Conservation (phyloP, 2,113 vertebrate genomes). For the Oryctolagus cuniculus region mOryCun1.1 NC_091434.1:111830001-111830500, state of each 20-base stretch:
- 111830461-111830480: constrained; percentile 95
- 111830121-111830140: too few relatives aligned
- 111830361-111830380: too few relatives aligned
- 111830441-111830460: constrained; percentile 99
- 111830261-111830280: constrained; percentile 89
- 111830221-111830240: constrained; percentile 91
- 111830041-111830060: constrained; percentile 97
- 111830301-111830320: constrained; percentile 77
- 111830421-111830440: constrained; percentile 96
- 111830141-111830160: too few relatives aligned
- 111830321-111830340: too few relatives aligned
- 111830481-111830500: constrained; percentile 94
- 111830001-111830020: constrained; percentile 97
- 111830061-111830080: constrained; percentile 92
- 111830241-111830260: constrained; percentile 96
- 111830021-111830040: constrained; percentile 98
- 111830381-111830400: too few relatives aligned
- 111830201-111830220: constrained; percentile 85
- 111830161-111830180: too few relatives aligned
- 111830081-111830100: constrained; percentile 89
- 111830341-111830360: too few relatives aligned
- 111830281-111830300: constrained; percentile 92
- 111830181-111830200: constrained; percentile 84
- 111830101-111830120: constrained; percentile 49
- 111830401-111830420: constrained; percentile 84